Percentiles rank a stretch among this genome's conserved stretches.
Evolutionary conservation across 2,888 invertebrate species (phyloP).

Genomic region (Agriotes lineatus): DNA sequence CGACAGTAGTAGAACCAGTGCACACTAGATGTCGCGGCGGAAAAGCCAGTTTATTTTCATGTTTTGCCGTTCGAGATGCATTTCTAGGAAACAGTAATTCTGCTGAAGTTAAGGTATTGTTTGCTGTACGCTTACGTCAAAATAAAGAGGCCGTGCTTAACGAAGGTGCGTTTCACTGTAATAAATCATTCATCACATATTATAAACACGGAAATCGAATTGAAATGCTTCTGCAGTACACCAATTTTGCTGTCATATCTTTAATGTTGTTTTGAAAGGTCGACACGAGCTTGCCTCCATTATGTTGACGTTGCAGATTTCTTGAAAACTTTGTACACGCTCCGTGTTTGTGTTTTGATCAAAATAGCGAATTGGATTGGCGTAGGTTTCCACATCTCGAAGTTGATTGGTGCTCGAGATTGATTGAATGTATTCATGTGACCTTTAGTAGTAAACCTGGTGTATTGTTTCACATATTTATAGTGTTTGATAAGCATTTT

Average conservation of each 20-base stretch:
- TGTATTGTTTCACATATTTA: conserved; percentile 51
- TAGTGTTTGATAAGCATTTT: conserved; percentile 42
- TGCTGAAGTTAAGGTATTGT: background rate
- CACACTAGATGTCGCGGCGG: background rate
- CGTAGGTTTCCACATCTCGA: conserved; percentile 41
- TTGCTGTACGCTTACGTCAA: background rate
- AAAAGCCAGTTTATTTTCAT: too few relatives aligned
- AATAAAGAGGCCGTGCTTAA: background rate
- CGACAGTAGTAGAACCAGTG: background rate
- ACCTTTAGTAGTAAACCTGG: conserved; percentile 57
- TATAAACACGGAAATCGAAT: too few relatives aligned
- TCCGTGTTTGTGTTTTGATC: conserved; percentile 51
- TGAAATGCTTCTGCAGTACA: too few relatives aligned
- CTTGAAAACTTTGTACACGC: conserved; percentile 48
- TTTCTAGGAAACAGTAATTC: conserved; percentile 1
- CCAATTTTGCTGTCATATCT: too few relatives aligned
- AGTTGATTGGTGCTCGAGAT: conserved; percentile 52
- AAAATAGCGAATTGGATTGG: conserved; percentile 51
- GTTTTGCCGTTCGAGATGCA: too few relatives aligned
- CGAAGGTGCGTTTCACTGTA: background rate
- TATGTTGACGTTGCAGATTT: conserved; percentile 50
- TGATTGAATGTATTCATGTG: conserved; percentile 60
- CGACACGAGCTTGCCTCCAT: conserved; percentile 28
- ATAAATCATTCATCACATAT: background rate
- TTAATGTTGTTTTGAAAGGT: too few relatives aligned